Evolutionary conservation across 1,140 invertebrate genomes (phyloP).

Genomic region (Orius insidiosus): DNA sequence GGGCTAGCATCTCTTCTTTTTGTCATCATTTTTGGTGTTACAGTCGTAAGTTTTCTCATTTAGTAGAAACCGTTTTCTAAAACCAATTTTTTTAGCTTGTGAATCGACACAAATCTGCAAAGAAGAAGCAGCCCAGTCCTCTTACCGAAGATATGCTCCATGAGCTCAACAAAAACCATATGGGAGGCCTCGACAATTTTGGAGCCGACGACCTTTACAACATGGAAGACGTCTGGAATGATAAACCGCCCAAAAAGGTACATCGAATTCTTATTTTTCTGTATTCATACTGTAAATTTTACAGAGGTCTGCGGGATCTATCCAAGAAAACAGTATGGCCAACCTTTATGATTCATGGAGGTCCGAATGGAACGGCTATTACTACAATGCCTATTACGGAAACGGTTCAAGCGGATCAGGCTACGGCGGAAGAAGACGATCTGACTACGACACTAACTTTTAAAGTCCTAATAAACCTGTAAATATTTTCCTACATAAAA

Average conservation of each 20-base stretch:
- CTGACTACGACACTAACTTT: conserved; percentile 41
- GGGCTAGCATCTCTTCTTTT: conserved; percentile 73
- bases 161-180: conserved; percentile 62
- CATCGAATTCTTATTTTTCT: conserved; percentile 7
- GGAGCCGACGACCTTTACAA: conserved; percentile 48
- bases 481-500: too few relatives aligned
- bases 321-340: conserved; percentile 43
- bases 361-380: conserved; percentile 54
- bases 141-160: conserved; percentile 62
- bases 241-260: conserved; percentile 36
- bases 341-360: conserved; percentile 64
- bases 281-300: too few relatives aligned
- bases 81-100: conserved; percentile 44
- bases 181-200: conserved; percentile 53
- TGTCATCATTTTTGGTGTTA: conserved; percentile 75
- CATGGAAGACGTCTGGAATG: conserved; percentile 56
- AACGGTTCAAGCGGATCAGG: conserved; percentile 24
- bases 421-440: conserved; percentile 28
- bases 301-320: conserved; percentile 34
- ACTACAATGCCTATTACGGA: conserved; percentile 37
- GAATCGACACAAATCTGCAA: conserved; percentile 63
- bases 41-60: conserved; percentile 51
- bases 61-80: too few relatives aligned
- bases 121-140: conserved; percentile 57
- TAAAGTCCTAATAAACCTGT: conserved; percentile 21